Evolutionary conservation across 2,113 vertebrate species (phyloP).

Genomic region (Eulemur macaco): DNA sequence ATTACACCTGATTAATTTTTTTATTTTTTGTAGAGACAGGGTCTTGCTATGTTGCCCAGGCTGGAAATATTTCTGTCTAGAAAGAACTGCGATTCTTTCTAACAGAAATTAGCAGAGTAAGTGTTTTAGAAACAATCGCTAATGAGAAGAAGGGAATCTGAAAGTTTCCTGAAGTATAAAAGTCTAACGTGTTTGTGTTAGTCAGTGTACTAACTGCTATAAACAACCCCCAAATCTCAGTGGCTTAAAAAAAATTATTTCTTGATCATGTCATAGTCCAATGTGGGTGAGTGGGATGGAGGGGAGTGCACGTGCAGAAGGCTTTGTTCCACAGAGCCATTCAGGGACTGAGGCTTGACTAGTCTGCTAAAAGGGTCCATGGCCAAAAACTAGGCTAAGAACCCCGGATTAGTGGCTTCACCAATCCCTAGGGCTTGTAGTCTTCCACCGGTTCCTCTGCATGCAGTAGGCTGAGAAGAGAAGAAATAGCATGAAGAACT

Average conservation of each 20-base stretch:
- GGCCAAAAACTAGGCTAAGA: background rate
- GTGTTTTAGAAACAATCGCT: background rate
- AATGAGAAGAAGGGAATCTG: background rate
- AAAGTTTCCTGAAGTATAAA: background rate
- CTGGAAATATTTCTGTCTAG: background rate
- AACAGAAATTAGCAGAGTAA: background rate
- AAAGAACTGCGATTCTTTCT: background rate
- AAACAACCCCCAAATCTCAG: background rate
- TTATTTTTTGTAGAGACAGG: too few species aligned
- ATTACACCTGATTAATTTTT: too few species aligned
- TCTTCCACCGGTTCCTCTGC: background rate
- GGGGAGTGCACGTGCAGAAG: background rate
- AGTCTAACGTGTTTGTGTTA: background rate
- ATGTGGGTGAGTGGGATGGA: background rate
- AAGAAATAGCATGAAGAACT: background rate
- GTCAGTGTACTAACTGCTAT: background rate
- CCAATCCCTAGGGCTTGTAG: background rate
- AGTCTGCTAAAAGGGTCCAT: background rate
- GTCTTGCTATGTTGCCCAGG: too few species aligned
- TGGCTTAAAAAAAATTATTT: background rate
- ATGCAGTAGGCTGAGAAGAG: background rate
- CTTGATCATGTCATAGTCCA: background rate
- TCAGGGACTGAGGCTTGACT: background rate
- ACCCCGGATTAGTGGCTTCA: background rate
- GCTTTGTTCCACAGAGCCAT: background rate